Conservation (phyloP, 2,797 vertebrate genomes). For the Enteromius argenteus region DNA sequence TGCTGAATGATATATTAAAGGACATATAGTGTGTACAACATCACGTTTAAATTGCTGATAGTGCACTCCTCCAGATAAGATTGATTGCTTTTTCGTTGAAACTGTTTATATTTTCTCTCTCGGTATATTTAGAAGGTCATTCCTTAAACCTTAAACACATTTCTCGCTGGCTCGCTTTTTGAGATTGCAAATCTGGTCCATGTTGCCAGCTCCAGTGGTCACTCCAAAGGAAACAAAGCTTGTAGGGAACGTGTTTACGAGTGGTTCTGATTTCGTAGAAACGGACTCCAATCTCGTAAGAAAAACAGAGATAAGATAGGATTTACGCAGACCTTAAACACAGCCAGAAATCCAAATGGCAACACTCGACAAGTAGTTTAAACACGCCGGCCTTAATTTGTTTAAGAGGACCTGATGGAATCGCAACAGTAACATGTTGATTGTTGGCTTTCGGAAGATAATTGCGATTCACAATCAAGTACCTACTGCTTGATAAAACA, state of each 20-base stretch:
- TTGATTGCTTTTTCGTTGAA: conserved; percentile 52
- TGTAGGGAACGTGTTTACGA: conserved; percentile 62
- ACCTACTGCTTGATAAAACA: conserved; percentile 53
- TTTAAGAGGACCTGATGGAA: conserved; percentile 55
- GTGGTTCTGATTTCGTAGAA: conserved; percentile 64
- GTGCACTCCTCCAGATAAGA: conserved; percentile 43
- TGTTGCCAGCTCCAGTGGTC: conserved; percentile 33
- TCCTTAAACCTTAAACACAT: conserved; percentile 53
- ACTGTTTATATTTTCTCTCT: conserved; percentile 53
- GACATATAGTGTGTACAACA: conserved; percentile 41
- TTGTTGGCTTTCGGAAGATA: conserved; percentile 54
- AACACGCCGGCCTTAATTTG: conserved; percentile 47
- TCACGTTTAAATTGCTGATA: conserved; percentile 45
- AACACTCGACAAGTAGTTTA: conserved; percentile 50
- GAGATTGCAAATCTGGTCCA: conserved; percentile 50
- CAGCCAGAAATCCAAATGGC: conserved; percentile 57
- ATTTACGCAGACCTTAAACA: conserved; percentile 55
- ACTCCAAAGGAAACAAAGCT: conserved; percentile 65
- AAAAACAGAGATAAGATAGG: conserved; percentile 68
- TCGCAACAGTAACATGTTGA: conserved; percentile 55
- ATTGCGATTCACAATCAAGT: conserved; percentile 60
- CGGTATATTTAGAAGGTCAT: conserved; percentile 54
- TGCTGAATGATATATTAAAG: conserved; percentile 39
- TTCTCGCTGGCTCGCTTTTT: conserved; percentile 52
- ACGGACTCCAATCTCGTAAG: conserved; percentile 62